Percentiles rank a stretch among this genome's conserved stretches.
Conservation (phyloP, 2,797 vertebrate species). For the Anguilla pacifica region DNA sequence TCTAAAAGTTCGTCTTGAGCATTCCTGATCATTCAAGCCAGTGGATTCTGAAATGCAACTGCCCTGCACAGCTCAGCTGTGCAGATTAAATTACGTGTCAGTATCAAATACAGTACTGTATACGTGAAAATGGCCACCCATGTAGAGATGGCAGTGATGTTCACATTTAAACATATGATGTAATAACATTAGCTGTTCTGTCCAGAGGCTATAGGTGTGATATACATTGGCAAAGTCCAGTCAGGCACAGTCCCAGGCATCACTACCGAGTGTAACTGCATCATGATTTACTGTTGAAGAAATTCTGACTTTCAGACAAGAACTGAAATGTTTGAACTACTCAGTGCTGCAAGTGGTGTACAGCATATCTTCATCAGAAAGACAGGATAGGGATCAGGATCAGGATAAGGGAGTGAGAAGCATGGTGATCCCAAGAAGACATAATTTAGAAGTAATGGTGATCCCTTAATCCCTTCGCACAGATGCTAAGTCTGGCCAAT, state of each 20-base stretch:
- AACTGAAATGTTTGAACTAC: not conserved
- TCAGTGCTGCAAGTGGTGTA: no score
- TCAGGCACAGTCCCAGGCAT: not conserved
- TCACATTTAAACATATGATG: not conserved
- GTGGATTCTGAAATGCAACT: not conserved
- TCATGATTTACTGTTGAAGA: not conserved
- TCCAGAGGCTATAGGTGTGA: not conserved
- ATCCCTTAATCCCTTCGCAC: not conserved
- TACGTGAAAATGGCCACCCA: not conserved
- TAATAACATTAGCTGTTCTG: not conserved
- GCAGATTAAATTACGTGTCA: not conserved
- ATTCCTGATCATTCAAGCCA: not conserved
- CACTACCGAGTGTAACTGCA: not conserved
- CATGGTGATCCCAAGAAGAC: not conserved
- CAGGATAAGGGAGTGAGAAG: not conserved
- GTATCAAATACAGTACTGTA: not conserved
- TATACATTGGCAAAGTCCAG: not conserved
- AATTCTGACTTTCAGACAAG: not conserved
- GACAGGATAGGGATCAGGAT: not conserved
- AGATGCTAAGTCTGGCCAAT: no score
- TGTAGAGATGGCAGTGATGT: not conserved
- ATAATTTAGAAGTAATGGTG: not conserved
- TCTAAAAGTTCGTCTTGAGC: not conserved
- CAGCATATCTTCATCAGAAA: not conserved
- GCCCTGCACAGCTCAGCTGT: not conserved